phyloP scores from a whole-genome alignment of 2,797 vertebrate genomes.

The Mormyrops attenuatus region DNA sequence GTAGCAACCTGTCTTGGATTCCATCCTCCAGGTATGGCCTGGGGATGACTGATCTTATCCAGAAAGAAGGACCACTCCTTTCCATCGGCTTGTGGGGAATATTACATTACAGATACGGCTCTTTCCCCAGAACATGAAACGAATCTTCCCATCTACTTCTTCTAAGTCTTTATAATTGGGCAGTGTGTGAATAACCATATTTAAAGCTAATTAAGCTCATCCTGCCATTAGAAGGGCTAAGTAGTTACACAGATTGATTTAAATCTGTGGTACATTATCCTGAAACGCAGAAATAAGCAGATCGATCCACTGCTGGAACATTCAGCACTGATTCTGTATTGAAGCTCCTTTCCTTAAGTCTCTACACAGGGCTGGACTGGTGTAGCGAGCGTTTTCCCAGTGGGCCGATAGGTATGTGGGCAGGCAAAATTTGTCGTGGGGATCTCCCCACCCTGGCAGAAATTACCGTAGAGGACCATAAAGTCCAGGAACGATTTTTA shows the following conservation, averaged over 20 bases:
- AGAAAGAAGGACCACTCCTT: not conserved
- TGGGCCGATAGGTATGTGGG: not conserved
- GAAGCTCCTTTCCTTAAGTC: not conserved
- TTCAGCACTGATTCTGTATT: not conserved
- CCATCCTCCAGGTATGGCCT: conserved; percentile 34
- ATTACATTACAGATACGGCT: not conserved
- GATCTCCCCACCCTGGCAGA: not conserved
- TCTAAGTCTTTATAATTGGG: not conserved
- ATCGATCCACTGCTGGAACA: not conserved
- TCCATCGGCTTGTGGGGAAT: conserved; percentile 2
- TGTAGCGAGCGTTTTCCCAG: not conserved
- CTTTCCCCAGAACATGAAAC: not conserved
- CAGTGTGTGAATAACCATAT: not conserved
- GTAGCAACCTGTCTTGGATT: conserved; percentile 27
- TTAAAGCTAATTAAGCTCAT: not conserved
- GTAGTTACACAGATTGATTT: not conserved
- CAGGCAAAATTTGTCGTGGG: not conserved
- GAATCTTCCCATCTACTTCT: not conserved
- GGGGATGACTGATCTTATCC: conserved; percentile 37
- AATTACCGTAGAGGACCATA: not conserved
- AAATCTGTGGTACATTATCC: not conserved
- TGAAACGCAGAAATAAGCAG: not conserved
- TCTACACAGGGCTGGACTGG: not conserved
- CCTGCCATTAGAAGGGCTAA: not conserved
- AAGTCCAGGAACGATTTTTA: not conserved